Percentiles rank a stretch among this genome's conserved stretches.
Conservation (phyloP, 1,140 invertebrate species). For the Globodera ellingtonae region DNA sequence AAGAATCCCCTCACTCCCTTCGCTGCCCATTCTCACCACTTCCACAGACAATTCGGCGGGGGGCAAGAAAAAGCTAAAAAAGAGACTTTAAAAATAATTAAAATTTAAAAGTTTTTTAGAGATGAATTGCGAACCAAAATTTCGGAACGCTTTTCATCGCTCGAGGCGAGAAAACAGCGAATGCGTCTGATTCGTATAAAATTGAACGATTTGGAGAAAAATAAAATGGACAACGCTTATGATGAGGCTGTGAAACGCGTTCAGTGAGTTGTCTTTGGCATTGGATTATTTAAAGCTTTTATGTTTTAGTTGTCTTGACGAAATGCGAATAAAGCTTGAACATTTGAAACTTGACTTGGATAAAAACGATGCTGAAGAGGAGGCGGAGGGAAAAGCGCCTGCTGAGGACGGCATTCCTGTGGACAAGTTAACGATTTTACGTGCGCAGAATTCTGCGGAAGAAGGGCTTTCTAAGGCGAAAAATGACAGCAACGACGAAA, state of each 20-base stretch:
- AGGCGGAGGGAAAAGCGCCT: background rate
- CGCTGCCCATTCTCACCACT: slow-evolving; percentile 8
- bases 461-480: background rate
- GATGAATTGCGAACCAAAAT: slow-evolving; percentile 37
- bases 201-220: slow-evolving; percentile 27
- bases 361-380: background rate
- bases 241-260: slow-evolving; percentile 29
- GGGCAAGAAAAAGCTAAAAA: background rate
- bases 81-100: slow-evolving; percentile 24
- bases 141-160: slow-evolving; percentile 41
- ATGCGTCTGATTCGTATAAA: slow-evolving; percentile 34
- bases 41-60: background rate
- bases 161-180: slow-evolving; percentile 37
- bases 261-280: slow-evolving; percentile 24
- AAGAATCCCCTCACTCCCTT: slow-evolving; percentile 20
- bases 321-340: slow-evolving; percentile 42
- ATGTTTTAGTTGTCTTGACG: slow-evolving; percentile 24
- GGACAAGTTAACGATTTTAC: background rate
- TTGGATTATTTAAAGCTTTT: slow-evolving; percentile 11
- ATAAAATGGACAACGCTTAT: slow-evolving; percentile 39
- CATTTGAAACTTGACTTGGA: slow-evolving; percentile 13
- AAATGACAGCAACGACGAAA: background rate
- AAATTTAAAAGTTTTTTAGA: slow-evolving; percentile 20
- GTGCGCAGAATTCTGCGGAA: background rate
- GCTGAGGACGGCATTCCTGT: background rate